Evolutionary conservation across 2,888 invertebrate species (phyloP).

Genomic region (Erebia aethiops): DNA sequence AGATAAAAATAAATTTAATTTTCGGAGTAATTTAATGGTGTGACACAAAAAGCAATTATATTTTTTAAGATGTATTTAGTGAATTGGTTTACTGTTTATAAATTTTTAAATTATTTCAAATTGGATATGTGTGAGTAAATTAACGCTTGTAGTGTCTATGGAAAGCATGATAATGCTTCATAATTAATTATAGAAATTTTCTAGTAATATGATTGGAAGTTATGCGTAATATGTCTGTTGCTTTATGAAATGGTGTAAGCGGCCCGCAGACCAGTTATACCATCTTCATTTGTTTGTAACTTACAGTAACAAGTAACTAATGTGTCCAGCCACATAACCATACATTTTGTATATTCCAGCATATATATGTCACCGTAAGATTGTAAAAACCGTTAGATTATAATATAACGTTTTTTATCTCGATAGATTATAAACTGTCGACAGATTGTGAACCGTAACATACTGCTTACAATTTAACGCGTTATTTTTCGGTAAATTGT

Average conservation of each 20-base stretch:
- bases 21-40: neutral
- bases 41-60: conserved; percentile 29
- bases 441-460: too few species aligned
- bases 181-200: conserved; percentile 53
- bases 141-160: conserved; percentile 77
- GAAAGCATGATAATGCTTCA: conserved; percentile 73
- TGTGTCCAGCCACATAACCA: conserved; percentile 57
- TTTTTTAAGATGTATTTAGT: conserved; percentile 41
- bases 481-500: too few species aligned
- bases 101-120: conserved; percentile 55
- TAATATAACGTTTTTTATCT: too few species aligned
- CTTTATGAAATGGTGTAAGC: conserved; percentile 62
- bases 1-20: neutral
- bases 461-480: too few species aligned
- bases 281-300: conserved; percentile 25
- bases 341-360: too few species aligned
- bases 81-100: conserved; percentile 43
- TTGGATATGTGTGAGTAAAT: conserved; percentile 76
- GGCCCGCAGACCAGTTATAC: conserved; percentile 57
- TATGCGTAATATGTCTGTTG: conserved; percentile 64
- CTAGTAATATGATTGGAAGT: conserved; percentile 58
- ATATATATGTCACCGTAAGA: too few species aligned
- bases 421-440: too few species aligned
- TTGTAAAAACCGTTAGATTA: too few species aligned
- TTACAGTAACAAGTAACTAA: conserved; percentile 13